Percentiles rank a stretch among this genome's conserved stretches.
These are phyloP conservation scores for Solenodon paradoxus DNA, from an alignment of 2,113 vertebrate species.

Conservation along the genomic window DNA sequence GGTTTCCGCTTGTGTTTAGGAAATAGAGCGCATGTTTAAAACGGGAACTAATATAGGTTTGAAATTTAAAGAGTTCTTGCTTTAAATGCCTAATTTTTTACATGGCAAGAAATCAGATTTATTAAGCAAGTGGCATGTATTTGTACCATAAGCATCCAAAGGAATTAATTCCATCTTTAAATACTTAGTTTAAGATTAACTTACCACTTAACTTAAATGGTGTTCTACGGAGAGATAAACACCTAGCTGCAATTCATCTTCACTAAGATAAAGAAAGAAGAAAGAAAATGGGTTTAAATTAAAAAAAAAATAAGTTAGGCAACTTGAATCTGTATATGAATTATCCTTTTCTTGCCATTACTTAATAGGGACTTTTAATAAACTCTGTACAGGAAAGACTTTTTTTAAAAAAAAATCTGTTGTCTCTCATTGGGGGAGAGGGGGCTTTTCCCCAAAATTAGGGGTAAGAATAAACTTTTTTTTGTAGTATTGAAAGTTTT, in stretches of 20 bases:
- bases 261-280: not conserved
- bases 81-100: not conserved
- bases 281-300: not conserved
- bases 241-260: not conserved
- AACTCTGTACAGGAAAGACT: not conserved
- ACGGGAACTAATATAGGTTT: not conserved
- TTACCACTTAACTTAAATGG: not conserved
- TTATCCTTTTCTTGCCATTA: not conserved
- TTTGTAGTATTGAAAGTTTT: not conserved
- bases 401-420: constrained; percentile 20
- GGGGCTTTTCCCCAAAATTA: not conserved
- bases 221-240: not conserved
- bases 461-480: not conserved
- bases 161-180: not conserved
- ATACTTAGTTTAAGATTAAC: constrained; percentile 3
- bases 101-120: not conserved
- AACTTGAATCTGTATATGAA: not conserved
- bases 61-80: constrained; percentile 17
- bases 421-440: no score
- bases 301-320: not conserved
- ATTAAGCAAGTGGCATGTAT: not conserved
- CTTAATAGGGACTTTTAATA: not conserved
- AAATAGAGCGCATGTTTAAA: not conserved
- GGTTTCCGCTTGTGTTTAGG: constrained; percentile 41
- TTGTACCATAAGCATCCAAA: not conserved